A percentile compares a stretch with the other conserved stretches of the same genome.
Evolutionary conservation across 2,888 invertebrate species (phyloP).

Genomic region (Lasioglossum leucozonium): DNA sequence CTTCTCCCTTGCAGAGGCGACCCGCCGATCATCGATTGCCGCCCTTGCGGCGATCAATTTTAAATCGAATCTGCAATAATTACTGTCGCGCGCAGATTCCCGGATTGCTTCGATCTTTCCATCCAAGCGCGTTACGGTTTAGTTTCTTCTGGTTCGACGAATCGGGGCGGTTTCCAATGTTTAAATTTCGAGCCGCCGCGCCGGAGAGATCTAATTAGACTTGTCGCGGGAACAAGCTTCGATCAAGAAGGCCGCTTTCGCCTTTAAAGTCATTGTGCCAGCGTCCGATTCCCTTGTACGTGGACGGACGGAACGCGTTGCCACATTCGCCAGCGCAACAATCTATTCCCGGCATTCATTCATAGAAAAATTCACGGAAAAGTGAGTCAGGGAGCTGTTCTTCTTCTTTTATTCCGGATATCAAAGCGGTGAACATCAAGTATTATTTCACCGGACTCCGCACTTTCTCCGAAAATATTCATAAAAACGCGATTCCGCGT

Average conservation of each 20-base stretch:
- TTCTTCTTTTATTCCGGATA: slow-evolving; percentile 7
- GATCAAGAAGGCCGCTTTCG: slow-evolving; percentile 29
- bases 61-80: slow-evolving; percentile 5
- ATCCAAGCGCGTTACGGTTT: not conserved
- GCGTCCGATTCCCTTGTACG: slow-evolving; percentile 33
- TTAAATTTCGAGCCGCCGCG: not conserved
- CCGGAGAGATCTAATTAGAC: not conserved
- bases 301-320: slow-evolving; percentile 39
- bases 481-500: not conserved
- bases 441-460: not conserved
- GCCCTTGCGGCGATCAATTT: not conserved
- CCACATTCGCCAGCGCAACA: slow-evolving; percentile 45
- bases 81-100: not conserved
- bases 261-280: slow-evolving; percentile 23
- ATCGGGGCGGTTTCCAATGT: not conserved
- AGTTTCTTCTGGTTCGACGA: not conserved
- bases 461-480: not conserved
- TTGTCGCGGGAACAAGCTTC: not conserved
- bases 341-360: slow-evolving; percentile 55
- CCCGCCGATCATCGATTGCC: slow-evolving; percentile 17
- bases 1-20: slow-evolving; percentile 3
- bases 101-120: not conserved
- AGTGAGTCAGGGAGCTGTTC: not conserved
- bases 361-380: slow-evolving; percentile 60
- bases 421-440: too few relatives aligned